These are phyloP conservation scores for Amphipoea oculea DNA, from an alignment of 2,888 invertebrate species.

Conservation along the genomic window DNA sequence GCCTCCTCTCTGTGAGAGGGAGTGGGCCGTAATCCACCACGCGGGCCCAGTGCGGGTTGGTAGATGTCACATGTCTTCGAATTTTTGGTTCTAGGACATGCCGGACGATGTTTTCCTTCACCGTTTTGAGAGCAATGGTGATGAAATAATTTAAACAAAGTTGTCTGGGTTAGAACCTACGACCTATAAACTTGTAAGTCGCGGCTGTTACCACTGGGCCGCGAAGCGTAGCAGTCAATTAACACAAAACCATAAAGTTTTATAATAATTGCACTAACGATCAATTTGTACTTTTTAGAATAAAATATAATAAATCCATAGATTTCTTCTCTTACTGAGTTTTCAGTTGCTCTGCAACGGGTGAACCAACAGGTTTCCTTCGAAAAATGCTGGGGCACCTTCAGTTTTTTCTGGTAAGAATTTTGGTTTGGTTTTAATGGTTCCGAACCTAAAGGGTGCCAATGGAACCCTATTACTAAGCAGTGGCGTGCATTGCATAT, in stretches of 20 bases:
- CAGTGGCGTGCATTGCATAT: no score
- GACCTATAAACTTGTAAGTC: background rate
- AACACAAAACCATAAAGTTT: background rate
- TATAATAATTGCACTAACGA: conserved; percentile 15
- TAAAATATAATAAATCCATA: background rate
- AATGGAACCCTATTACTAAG: background rate
- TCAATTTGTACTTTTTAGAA: conserved; percentile 12
- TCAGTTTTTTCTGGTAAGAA: conserved; percentile 50
- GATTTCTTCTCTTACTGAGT: background rate
- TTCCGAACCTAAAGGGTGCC: background rate
- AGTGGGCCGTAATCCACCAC: no score
- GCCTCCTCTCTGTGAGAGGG: no score
- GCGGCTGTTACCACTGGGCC: background rate
- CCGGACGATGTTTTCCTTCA: no score
- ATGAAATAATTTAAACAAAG: no score
- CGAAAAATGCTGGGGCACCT: conserved; percentile 40
- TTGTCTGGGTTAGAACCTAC: background rate
- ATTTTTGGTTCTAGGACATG: no score
- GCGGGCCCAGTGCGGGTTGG: no score
- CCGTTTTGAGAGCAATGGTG: no score
- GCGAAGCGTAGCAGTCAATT: conserved; percentile 21
- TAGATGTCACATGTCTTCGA: no score
- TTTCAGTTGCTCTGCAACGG: conserved; percentile 35
- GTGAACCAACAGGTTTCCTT: background rate
- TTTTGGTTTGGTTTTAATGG: background rate